phyloP scores from a whole-genome alignment of 2,888 invertebrate genomes.

The Eudemis profundana region DNA sequence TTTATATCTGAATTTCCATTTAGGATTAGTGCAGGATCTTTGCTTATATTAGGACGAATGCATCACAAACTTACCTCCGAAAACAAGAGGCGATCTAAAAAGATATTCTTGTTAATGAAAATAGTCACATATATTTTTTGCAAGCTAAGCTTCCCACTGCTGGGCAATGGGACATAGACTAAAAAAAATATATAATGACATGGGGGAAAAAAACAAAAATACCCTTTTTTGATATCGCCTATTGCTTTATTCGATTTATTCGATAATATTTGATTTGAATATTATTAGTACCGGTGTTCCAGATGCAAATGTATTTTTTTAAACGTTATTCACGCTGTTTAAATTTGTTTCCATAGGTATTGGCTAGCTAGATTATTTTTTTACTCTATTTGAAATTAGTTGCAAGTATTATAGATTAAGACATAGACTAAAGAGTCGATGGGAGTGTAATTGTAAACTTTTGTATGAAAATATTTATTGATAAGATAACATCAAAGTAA shows the following conservation, averaged over 20 bases:
- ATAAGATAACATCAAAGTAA: slow-evolving; percentile 58
- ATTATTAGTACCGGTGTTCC: not conserved
- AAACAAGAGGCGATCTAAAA: not conserved
- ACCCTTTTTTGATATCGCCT: not conserved
- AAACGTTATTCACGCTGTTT: not conserved
- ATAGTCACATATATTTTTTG: no score
- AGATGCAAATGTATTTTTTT: not conserved
- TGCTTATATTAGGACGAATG: slow-evolving; percentile 1
- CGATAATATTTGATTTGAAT: no score
- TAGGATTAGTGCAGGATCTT: slow-evolving; percentile 32
- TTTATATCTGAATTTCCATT: slow-evolving; percentile 40
- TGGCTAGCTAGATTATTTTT: slow-evolving; percentile 65
- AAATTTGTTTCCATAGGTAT: slow-evolving; percentile 48
- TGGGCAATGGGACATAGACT: no score
- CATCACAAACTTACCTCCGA: slow-evolving; percentile 1
- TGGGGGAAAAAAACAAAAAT: not conserved
- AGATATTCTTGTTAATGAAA: no score
- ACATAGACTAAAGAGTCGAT: slow-evolving; percentile 50
- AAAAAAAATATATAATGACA: not conserved
- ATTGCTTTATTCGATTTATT: no score
- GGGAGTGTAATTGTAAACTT: slow-evolving; percentile 65
- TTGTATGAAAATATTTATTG: slow-evolving; percentile 79
- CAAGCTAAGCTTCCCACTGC: no score
- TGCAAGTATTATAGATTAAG: slow-evolving; percentile 71
- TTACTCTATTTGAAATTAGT: slow-evolving; percentile 64